These are phyloP conservation scores for Unio pictorum DNA, from an alignment of 2,888 invertebrate genomes.

Conservation along the genomic window DNA sequence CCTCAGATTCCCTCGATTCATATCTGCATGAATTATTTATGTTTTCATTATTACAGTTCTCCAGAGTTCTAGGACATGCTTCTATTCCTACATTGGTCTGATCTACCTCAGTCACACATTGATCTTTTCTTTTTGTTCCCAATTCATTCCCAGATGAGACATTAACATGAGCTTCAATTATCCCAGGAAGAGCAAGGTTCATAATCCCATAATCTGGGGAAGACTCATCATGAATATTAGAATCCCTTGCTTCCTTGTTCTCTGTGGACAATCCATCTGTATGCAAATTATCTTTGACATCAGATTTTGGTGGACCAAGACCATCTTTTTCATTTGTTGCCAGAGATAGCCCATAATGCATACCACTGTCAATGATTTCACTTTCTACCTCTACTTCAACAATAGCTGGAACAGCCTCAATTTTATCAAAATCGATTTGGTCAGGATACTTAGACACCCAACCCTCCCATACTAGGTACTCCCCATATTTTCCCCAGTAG, in stretches of 20 bases:
- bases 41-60: no score
- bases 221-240: no score
- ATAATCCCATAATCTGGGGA: no score
- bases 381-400: conserved; percentile 45
- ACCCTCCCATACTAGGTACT: conserved; percentile 61
- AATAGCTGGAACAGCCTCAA: conserved; percentile 42
- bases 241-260: background rate
- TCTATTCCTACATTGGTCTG: no score
- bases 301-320: background rate
- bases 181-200: no score
- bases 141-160: no score
- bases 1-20: no score
- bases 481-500: conserved; percentile 64
- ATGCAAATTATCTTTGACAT: background rate
- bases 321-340: background rate
- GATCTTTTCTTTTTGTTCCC: no score
- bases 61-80: no score
- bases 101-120: no score
- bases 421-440: conserved; percentile 48
- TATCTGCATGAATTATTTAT: no score
- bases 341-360: background rate
- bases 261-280: background rate
- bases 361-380: conserved; percentile 9
- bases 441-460: conserved; percentile 67
- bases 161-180: no score